These are phyloP conservation scores for Microctenopoma lineatum DNA, from an alignment of 2,797 vertebrate species.

Conservation along the genomic window DNA sequence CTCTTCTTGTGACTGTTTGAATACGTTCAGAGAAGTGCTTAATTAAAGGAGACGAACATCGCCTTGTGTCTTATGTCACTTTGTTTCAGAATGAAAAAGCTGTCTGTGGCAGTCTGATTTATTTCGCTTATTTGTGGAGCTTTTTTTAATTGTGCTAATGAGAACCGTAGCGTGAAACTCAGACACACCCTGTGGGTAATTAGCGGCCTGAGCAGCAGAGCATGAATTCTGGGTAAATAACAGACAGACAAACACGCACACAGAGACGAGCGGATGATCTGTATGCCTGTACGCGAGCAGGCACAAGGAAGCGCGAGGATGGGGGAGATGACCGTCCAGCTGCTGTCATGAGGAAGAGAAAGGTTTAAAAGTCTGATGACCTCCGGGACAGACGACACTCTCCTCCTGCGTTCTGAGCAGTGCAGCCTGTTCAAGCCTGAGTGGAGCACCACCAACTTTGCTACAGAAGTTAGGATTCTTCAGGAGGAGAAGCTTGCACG, in stretches of 20 bases:
- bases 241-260: background rate
- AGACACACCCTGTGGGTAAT: background rate
- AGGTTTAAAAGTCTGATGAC: background rate
- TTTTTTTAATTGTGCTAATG: background rate
- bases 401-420: conserved; percentile 9
- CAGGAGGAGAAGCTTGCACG: too few relatives aligned
- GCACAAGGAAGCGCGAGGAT: too few relatives aligned
- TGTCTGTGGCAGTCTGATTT: too few relatives aligned
- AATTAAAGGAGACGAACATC: too few relatives aligned
- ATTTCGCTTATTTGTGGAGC: too few relatives aligned
- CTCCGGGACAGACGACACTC: background rate
- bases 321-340: background rate
- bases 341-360: conserved; percentile 15
- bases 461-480: too few relatives aligned
- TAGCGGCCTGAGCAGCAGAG: background rate
- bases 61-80: too few relatives aligned
- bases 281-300: conserved; percentile 1
- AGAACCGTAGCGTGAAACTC: background rate
- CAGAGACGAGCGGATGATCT: background rate
- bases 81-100: too few relatives aligned
- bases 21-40: too few relatives aligned
- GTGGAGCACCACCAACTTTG: too few relatives aligned
- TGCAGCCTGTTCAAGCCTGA: background rate
- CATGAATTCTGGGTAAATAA: conserved; percentile 1
- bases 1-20: too few relatives aligned